Evolutionary conservation across 2,888 invertebrate species (phyloP), one percentile per base, ranked within the genome.

Genomic region (Monochamus alternatus): DNA sequence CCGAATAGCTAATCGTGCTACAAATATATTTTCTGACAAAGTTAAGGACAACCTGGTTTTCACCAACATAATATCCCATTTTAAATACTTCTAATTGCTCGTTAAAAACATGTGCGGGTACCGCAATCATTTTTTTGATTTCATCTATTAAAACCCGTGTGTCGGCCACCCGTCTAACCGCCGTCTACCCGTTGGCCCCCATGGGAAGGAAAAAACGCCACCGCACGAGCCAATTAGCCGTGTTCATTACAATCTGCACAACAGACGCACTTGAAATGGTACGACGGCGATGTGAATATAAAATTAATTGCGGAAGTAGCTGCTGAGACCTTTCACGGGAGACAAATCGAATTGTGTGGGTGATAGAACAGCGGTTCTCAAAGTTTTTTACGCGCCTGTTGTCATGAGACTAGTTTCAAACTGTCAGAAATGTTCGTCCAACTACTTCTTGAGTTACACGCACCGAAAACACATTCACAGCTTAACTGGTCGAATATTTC

Each of bases 181-280:
- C 38, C 22, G 22, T 22, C 22, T 22, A 22, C 22, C 51, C 62
- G 71, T 71, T 71, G 71, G 71, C 71, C 71, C 71, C 71, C 71
- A 63, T 70, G 62, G 31, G 14, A 14, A 62, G 62, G 47, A 47
- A 62, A 70, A 70, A 70, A 62, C 30, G 31, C 67, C 30, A 14
- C 9, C 12, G 12, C 59, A 59, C 68, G 68, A 58, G 59, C 14
- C 43, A 9, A 63, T 63, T 44, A 22, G n/a, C 10, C 38, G n/a
- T 43, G n/a, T 9, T 8, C 22, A 60, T 38, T 44, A 63, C 51
- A 51, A n/a, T 51, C 10, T 51, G 51, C 51, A 38, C 14, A 63
- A 5, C 44, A 44, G 43, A 63, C 43, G 9, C 63, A 63, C 22
- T 63, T 22, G 10, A 10, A 51, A 38, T 38, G 51, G n/a, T n/a